Conservation (phyloP, 2,888 invertebrate genomes). For the Phaonia tiefii region DNA sequence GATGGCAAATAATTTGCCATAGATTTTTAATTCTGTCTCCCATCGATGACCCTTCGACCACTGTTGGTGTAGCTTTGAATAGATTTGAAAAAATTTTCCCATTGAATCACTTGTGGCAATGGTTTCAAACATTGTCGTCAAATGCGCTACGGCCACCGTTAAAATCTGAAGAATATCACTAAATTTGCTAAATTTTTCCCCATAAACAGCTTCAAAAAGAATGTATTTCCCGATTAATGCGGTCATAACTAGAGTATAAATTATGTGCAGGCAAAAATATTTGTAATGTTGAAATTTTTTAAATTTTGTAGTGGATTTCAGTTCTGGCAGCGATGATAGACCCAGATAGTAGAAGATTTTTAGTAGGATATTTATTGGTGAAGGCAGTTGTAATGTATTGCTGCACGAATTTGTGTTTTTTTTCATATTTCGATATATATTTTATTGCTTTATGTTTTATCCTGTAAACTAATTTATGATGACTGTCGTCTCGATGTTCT, state of each 20-base stretch:
- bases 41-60: constrained; percentile 36
- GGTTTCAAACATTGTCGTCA: constrained; percentile 59
- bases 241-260: too few relatives aligned
- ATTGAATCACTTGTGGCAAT: constrained; percentile 22
- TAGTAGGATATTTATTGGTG: constrained; percentile 53
- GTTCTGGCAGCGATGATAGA: constrained; percentile 53
- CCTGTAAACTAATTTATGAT: too few relatives aligned
- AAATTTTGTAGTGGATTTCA: constrained; percentile 14
- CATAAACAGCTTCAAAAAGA: too few relatives aligned
- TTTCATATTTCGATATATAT: too few relatives aligned
- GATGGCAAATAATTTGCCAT: constrained; percentile 46
- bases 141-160: constrained; percentile 51
- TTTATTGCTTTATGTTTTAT: too few relatives aligned
- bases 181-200: constrained; percentile 65
- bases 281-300: constrained; percentile 38
- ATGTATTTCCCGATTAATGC: too few relatives aligned
- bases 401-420: too few relatives aligned
- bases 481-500: too few relatives aligned
- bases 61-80: constrained; percentile 52
- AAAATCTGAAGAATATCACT: constrained; percentile 64
- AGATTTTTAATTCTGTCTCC: constrained; percentile 41
- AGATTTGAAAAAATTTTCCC: constrained; percentile 53
- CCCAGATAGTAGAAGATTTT: constrained; percentile 62
- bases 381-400: constrained; percentile 14
- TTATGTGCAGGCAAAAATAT: constrained; percentile 35